Evolutionary conservation across 2,797 vertebrate species (phyloP), one percentile per base, ranked within the genome.

Genomic region (Spatula versicolor): DNA sequence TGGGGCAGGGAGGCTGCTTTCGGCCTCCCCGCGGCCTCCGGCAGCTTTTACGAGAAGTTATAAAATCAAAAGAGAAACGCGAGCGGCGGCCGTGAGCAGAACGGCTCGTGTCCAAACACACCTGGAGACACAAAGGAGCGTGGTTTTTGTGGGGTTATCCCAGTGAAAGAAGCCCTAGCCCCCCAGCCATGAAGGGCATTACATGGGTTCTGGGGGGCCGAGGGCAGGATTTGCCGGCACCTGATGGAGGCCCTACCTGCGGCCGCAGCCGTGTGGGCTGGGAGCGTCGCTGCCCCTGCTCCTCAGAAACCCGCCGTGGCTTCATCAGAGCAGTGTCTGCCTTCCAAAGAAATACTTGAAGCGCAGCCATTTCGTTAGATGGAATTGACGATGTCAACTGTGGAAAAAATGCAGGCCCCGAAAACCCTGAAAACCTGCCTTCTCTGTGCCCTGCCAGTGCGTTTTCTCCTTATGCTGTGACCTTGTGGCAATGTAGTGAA

Each of bases 291-390:
- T 50, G 23, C 15, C 72, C 52, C 6, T 74, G 25, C 2, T 69
- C 3, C 0, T 4, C 5, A 86, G 45, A 77, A 91, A 39, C 9
- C 35, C 14, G 7, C 59, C 0, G 1, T 31, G 5, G 9, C 33
- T 67, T 84, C 30, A 43, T n/a, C 23, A 7, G 20, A 6, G 37
- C 13, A 5, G 33, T n/a, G 69, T 77, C 22, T 89, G 15, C 54
- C 21, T 63, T 78, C 41, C 20, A 26, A 73, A 75, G 41, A 56
- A 55, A 3, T 46, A 45, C 15, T 62, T 35, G 17, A 67, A 73
- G 28, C 3, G 17, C 41, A 2, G 2, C 54, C 1, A 4, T 85
- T 85, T 68, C 6, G 1, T n/a, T 11, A 80, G 14, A 22, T 15
- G 26, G 10, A 4, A 33, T 9, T 54, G 54, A 28, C 35, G 7